Conservation (phyloP, 2,113 vertebrate species). For the Anseranas semipalmata region DNA sequence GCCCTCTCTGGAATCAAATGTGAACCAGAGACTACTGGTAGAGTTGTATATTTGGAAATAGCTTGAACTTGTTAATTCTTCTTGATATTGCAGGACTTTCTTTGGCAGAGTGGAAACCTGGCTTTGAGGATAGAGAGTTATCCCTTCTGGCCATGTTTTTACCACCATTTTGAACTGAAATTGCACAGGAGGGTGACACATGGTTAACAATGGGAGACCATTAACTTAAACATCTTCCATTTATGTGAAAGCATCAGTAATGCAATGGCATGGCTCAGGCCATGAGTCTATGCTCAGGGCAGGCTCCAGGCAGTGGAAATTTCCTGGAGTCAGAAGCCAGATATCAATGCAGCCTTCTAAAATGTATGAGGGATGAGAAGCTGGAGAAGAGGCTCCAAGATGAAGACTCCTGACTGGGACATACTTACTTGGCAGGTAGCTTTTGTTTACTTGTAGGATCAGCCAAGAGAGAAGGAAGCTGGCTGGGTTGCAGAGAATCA, state of each 20-base stretch:
- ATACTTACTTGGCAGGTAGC: not conserved
- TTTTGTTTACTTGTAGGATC: not conserved
- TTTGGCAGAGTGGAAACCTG: not conserved
- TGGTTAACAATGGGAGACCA: constrained; percentile 46
- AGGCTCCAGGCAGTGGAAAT: constrained; percentile 30
- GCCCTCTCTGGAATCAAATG: not conserved
- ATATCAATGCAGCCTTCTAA: not conserved
- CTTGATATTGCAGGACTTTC: not conserved
- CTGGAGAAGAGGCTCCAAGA: not conserved
- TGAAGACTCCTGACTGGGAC: not conserved
- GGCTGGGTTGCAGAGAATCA: not conserved
- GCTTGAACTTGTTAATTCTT: not conserved
- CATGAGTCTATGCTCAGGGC: not conserved
- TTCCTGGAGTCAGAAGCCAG: not conserved
- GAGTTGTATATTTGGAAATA: not conserved
- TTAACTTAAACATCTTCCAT: constrained; percentile 38
- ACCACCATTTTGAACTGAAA: constrained; percentile 8
- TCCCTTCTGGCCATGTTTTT: not conserved
- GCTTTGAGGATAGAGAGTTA: not conserved
- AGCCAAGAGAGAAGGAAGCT: not conserved
- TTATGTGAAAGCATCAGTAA: not conserved
- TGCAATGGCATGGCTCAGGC: not conserved
- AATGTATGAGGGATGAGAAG: not conserved
- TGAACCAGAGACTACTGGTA: not conserved
- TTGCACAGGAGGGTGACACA: not conserved